Conservation (phyloP, 2,797 vertebrate genomes). For the Gorsachius magnificus region DNA sequence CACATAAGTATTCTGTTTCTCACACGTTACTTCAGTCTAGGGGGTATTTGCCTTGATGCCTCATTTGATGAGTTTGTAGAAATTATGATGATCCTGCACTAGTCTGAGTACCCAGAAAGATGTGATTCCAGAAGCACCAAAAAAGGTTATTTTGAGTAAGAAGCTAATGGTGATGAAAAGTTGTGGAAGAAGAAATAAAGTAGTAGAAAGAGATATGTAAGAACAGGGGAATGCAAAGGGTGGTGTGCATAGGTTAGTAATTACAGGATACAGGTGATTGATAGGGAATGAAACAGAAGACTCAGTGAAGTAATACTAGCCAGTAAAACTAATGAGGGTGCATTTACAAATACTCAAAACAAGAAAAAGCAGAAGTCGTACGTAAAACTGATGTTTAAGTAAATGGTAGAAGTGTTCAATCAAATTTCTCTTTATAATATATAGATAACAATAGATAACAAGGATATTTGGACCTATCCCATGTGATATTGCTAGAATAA, state of each 20-base stretch:
- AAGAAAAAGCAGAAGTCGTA: background rate
- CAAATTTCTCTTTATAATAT: background rate
- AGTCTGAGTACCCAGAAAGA: background rate
- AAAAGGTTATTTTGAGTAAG: background rate
- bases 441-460: too few relatives aligned
- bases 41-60: background rate
- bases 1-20: background rate
- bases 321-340: background rate
- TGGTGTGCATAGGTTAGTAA: background rate
- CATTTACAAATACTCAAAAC: background rate
- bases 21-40: background rate
- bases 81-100: background rate
- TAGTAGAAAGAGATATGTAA: background rate
- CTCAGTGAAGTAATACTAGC: background rate
- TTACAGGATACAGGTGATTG: background rate
- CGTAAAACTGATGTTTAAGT: background rate
- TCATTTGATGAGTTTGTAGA: background rate
- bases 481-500: background rate
- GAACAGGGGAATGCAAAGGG: background rate
- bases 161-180: background rate
- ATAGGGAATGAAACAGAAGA: background rate
- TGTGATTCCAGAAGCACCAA: background rate
- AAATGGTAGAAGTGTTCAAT: background rate
- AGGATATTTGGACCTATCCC: background rate
- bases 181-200: background rate